Conservation (phyloP, 2,888 invertebrate species). For the Hyles lineata region DNA sequence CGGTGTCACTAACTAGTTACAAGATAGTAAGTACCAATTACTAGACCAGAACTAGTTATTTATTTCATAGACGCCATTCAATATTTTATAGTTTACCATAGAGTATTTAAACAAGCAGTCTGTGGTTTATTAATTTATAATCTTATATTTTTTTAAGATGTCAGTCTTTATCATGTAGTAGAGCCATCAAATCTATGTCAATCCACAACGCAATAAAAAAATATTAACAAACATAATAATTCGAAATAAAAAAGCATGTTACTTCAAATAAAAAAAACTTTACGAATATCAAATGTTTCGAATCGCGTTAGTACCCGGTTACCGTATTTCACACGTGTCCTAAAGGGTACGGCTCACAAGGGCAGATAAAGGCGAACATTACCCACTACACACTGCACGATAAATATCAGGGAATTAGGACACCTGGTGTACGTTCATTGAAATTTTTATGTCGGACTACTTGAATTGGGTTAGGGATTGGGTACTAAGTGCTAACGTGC, state of each 20-base stretch:
- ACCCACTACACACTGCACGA: slow-evolving; percentile 42
- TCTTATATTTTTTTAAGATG: too few relatives aligned
- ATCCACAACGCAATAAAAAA: neutral
- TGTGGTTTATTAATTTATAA: too few relatives aligned
- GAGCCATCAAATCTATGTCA: too few relatives aligned
- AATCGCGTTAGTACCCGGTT: too few relatives aligned
- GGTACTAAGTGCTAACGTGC: neutral
- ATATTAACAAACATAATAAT: neutral
- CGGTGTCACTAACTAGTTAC: too few relatives aligned
- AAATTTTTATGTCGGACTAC: neutral
- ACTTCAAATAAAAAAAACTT: neutral
- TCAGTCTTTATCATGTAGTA: too few relatives aligned
- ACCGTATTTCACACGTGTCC: neutral
- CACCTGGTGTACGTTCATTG: slow-evolving; percentile 39
- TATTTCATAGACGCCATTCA: too few relatives aligned
- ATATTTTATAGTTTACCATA: too few relatives aligned
- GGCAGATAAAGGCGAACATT: slow-evolving; percentile 46
- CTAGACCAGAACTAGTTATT: too few relatives aligned
- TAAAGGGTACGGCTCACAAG: slow-evolving; percentile 43
- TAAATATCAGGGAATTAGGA: slow-evolving; percentile 44
- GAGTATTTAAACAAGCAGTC: too few relatives aligned
- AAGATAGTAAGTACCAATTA: too few relatives aligned
- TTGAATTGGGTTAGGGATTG: neutral
- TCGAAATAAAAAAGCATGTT: neutral
- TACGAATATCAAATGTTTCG: neutral